Percentiles rank a stretch among this genome's conserved stretches.
These are phyloP conservation scores for Eupeodes corollae DNA, from an alignment of 1,140 invertebrate genomes.

Conservation along the genomic window DNA sequence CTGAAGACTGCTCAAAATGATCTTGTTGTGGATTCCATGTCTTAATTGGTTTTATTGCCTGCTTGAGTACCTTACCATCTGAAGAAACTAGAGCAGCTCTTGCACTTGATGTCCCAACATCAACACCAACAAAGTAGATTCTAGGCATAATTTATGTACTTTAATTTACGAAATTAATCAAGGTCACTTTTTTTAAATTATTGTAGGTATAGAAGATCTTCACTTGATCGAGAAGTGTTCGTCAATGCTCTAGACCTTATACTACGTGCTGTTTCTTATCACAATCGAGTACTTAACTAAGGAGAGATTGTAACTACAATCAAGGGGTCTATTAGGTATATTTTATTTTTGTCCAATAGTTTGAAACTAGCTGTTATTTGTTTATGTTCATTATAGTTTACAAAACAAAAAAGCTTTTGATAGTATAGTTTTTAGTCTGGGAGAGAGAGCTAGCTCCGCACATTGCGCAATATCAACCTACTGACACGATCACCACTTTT, in stretches of 20 bases:
- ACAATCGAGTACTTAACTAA: not conserved
- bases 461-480: too few species aligned
- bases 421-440: too few species aligned
- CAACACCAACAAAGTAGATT: conserved; percentile 75
- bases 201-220: too few species aligned
- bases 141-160: conserved; percentile 1
- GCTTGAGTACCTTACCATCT: conserved; percentile 54
- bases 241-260: not conserved
- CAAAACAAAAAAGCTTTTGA: too few species aligned
- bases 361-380: too few species aligned
- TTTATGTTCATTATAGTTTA: too few species aligned
- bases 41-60: conserved; percentile 51
- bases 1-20: conserved; percentile 87
- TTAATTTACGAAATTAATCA: not conserved
- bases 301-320: not conserved
- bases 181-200: not conserved
- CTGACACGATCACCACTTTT: too few species aligned
- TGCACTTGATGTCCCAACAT: conserved; percentile 85
- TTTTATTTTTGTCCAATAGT: too few species aligned
- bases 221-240: not conserved
- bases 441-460: too few species aligned
- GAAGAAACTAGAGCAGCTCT: conserved; percentile 64
- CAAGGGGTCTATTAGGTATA: too few species aligned
- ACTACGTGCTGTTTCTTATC: not conserved
- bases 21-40: conserved; percentile 66